phyloP scores from a whole-genome alignment of 2,888 invertebrate genomes.

The Drosophila helvetica region DNA sequence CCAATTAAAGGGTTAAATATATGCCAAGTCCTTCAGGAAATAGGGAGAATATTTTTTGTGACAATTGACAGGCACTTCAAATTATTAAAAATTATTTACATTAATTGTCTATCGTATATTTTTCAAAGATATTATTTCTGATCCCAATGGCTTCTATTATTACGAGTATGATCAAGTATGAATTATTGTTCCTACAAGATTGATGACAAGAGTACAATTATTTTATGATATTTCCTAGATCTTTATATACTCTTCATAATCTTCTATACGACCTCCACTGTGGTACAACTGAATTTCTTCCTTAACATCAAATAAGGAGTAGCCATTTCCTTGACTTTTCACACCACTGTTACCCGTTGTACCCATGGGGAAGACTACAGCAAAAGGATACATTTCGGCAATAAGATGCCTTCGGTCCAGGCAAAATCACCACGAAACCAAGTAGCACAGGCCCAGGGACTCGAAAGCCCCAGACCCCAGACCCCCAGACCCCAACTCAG shows the following conservation, averaged over 20 bases:
- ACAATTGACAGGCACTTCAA: no score
- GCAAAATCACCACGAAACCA: constrained; percentile 28
- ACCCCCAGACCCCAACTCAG: constrained; percentile 19
- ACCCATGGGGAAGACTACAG: constrained; percentile 38
- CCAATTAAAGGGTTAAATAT: neutral
- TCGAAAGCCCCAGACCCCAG: constrained; percentile 48
- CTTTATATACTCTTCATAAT: neutral
- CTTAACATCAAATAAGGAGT: neutral
- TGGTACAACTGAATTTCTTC: no score
- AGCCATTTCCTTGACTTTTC: constrained; percentile 3
- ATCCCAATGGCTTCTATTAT: neutral
- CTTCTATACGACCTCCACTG: no score
- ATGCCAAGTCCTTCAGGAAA: no score
- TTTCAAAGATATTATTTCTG: no score
- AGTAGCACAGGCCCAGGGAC: neutral
- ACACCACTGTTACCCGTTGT: constrained; percentile 54
- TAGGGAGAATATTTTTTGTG: neutral
- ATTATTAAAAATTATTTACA: no score
- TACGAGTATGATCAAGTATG: neutral
- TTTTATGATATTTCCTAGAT: neutral
- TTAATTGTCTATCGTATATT: no score
- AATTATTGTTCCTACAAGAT: no score
- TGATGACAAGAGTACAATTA: neutral
- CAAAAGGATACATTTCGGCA: constrained; percentile 73
- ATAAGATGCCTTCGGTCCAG: constrained; percentile 71